phyloP scores from a whole-genome alignment of 2,797 vertebrate species.

The Synanceia verrucosa region DNA sequence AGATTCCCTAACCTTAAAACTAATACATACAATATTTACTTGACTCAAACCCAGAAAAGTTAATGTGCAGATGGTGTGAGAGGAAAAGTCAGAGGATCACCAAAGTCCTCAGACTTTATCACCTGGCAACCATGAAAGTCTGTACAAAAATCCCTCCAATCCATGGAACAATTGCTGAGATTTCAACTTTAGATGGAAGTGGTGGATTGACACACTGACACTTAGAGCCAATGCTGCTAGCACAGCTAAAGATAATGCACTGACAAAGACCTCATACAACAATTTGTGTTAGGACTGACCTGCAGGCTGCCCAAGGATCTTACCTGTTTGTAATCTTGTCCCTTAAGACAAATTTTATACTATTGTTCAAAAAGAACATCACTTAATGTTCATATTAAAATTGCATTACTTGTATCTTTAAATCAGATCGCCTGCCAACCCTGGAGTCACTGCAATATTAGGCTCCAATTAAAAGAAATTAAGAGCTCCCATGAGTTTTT shows the following conservation, averaged over 20 bases:
- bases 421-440: conserved; percentile 1
- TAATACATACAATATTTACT: neutral
- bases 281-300: neutral
- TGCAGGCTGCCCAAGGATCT: neutral
- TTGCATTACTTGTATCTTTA: neutral
- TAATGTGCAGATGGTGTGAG: too few species aligned
- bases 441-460: neutral
- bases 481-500: neutral
- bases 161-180: neutral
- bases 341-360: neutral
- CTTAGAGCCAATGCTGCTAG: neutral
- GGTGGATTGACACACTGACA: neutral
- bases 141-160: neutral
- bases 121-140: neutral
- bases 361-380: neutral
- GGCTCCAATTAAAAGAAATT: neutral
- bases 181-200: neutral
- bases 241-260: neutral
- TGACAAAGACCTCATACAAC: neutral
- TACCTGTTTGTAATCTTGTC: neutral
- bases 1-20: too few species aligned
- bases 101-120: neutral
- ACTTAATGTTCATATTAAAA: neutral
- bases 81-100: neutral
- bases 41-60: neutral